phyloP scores from a whole-genome alignment of 2,888 invertebrate species.

The Philereme vetulata region DNA sequence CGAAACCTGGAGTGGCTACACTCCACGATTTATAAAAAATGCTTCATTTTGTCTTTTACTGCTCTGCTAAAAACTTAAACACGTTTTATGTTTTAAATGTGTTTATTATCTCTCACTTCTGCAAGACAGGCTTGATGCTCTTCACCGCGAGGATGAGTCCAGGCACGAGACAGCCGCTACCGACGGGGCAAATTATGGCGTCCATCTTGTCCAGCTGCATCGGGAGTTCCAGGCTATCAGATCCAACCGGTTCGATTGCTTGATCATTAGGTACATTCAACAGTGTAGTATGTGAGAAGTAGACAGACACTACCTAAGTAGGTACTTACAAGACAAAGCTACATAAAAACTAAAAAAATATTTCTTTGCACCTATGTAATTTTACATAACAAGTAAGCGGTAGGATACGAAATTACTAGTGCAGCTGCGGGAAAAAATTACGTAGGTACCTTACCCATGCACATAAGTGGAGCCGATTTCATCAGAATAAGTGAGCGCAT shows the following conservation, averaged over 20 bases:
- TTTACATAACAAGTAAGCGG: too few species aligned
- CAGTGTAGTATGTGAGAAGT: too few species aligned
- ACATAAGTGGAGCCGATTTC: constrained; percentile 55
- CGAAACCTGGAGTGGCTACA: too few species aligned
- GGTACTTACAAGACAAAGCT: too few species aligned
- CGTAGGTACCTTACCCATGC: constrained; percentile 46
- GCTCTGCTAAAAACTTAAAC: neutral
- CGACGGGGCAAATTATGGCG: constrained; percentile 59
- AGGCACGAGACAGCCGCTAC: constrained; percentile 55
- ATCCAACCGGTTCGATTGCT: constrained; percentile 49
- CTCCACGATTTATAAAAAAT: too few species aligned
- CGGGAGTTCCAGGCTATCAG: constrained; percentile 56
- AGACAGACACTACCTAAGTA: too few species aligned
- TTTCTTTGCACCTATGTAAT: too few species aligned
- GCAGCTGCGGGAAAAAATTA: constrained; percentile 24
- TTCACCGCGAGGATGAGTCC: constrained; percentile 56
- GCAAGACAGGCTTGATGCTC: constrained; percentile 56
- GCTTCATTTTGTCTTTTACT: too few species aligned
- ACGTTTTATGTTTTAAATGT: neutral
- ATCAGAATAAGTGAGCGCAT: constrained; percentile 52
- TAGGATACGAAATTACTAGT: too few species aligned
- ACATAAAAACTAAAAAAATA: too few species aligned
- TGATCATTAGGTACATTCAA: neutral
- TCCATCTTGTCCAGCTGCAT: constrained; percentile 55
- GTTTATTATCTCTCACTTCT: neutral